Base-by-base conservation (phyloP, 2,113 vertebrate genomes). In the Falcunculus frontatus region DNA sequence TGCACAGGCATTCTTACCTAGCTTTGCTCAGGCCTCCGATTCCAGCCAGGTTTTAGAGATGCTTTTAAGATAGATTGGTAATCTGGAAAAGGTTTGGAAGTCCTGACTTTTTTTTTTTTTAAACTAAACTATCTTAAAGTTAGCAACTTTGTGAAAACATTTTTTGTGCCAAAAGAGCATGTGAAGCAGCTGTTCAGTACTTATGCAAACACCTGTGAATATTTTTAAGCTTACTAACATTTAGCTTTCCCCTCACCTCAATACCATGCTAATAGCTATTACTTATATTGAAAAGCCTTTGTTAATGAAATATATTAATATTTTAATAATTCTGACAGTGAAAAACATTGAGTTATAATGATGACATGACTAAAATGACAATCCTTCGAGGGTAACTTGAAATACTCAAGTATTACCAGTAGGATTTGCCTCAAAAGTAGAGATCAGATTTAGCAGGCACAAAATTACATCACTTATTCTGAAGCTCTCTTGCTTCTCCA, bases 181-280 rank as follows among this genome's bases (percentile, higher is more conserved):
- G 60, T 77, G 72, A 81, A 94, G 39, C 95, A 92, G 94, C 83
- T 90, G 88, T 67, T 90, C 64, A 50, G 75, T 73, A 65, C 67
- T 94, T 95, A 85, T 7, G 46, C 82, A 93, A 93, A 90, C 90
- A 94, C 94, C 85, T 92, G 90, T 90, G 94, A 93, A 90, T 95
- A 88, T 76, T 96, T 95, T 95, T 85, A 88, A 95, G 68, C 88
- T 93, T 94, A 84, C 68, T 91, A 95, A 90, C 60, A 84, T 39
- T 78, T 72, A 78, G 69, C 69, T 95, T 89, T 59, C n/a, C 27
- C 56, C 69, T 91, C 73, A 94, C 73, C 77, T 89, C 77, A 84
- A 33, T 39, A 53, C 76, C 60, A 37, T 53, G 68, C 47, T 93
- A 67, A 91, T 72, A 78, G 35, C 44, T 67, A 50, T 72, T 91